Evolutionary conservation across 2,888 invertebrate genomes (phyloP), one percentile per base, ranked within the genome.

Genomic region (Dione vanillae): DNA sequence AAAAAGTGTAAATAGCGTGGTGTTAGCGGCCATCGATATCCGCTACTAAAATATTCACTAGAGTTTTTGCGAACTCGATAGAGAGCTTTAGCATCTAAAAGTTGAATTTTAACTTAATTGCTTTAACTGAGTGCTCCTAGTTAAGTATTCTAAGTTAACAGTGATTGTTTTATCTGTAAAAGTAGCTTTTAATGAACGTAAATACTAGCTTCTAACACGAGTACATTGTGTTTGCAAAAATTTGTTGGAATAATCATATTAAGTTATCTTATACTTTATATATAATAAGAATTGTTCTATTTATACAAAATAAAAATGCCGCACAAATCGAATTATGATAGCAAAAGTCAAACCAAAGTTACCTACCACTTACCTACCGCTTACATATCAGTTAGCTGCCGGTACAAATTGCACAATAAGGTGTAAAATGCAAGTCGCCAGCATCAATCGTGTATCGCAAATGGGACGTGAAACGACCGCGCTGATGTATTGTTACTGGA

Each of bases 11-110:
- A 61, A 61, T 45, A 61, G 61, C 61, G 27, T 27, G 61, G 61
- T 61, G 61, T 61, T 61, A 61, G 61, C 27, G 61, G 61, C 45
- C 45, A 27, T 61, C 61, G 61, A 61, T 61, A 61, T 61, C 27
- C 45, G 27, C 61, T 43, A 45, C 45, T 61, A 16, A 61, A 61
- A 35, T 61, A 61, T 61, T 61, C 61, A 61, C 43, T 43, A n/a
- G n/a, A 61, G 27, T 61, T 61, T 61, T 61, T 61, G 61, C n/a
- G 61, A 61, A 61, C 61, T 27, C 61, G 45, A 61, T 61, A 61
- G 45, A 52, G 14, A 45, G 61, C 27, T 61, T 35, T 61, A n/a
- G 43, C 8, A 61, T 27, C 61, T 61, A 20, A 45, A 61, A 61
- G 61, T 61, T 45, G 45, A 61, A 61, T 45, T 61, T 61, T 61